Base-by-base conservation (phyloP, 2,888 invertebrate genomes). In the Platynereis dumerilii region DNA sequence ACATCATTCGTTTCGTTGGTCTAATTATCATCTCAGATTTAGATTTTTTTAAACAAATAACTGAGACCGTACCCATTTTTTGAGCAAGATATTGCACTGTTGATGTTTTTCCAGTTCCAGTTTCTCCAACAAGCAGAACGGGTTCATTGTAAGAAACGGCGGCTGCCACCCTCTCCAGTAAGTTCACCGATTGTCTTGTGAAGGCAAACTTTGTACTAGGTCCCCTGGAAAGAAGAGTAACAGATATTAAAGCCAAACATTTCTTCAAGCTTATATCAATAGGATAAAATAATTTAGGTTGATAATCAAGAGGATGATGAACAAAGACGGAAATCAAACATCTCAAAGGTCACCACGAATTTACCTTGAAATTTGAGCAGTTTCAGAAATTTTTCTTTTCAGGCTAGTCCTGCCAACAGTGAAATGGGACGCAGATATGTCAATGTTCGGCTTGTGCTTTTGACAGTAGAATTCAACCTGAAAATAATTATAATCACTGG, bases 61-160 rank as follows among this genome's bases (percentile, higher is more conserved):
- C n/a, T n/a, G n/a, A n/a, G n/a, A 12, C 12, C 69, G 56, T 73
- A 82, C 84, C 91, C 0, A 93, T 89, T 71, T 91, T 90, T 68
- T 90, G 88, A 0, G 97, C 93, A 62, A 98, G 86, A 84, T 92
- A 94, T 81, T 98, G 98, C 0, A 99, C 90, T 0, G 93, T 90
- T 0, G 95, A 93, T 0, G 99, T 99, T 87, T 99, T 99, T 0
- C 99, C 99, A 0, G 96, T 96, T 56, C 99, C 99, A 0, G 99
- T 99, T 86, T 99, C 99, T 29, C 99, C 99, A 0, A 98, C 96
- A 5, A 99, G 86, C 3, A 99, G 86, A 1, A 97, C 92, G 0
- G 98, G 94, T 81, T 99, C 98, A 58, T 89, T 89, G 58, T 91
- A 88, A 0, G 86, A 86, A 0, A 97, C 89, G 78, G 94, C 93